Evolutionary conservation across 2,888 invertebrate genomes (phyloP).

Genomic region (Brachypterus glaber): DNA sequence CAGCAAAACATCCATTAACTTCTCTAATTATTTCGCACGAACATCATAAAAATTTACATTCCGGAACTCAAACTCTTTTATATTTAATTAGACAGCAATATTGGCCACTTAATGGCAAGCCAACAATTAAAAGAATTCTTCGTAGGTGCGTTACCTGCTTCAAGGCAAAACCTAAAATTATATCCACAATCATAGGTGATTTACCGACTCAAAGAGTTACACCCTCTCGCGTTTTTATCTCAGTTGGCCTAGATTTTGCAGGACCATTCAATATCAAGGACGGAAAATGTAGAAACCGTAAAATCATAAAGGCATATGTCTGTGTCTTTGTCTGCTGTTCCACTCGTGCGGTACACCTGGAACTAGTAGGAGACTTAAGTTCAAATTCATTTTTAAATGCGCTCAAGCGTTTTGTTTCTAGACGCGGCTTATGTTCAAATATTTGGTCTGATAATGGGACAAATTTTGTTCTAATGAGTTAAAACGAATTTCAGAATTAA

Average conservation of each 20-base stretch:
- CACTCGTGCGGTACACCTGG: conserved; percentile 15
- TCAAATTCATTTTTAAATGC: conserved; percentile 13
- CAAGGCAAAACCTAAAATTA: conserved; percentile 10
- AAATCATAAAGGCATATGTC: conserved; percentile 14
- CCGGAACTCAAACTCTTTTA: conserved; percentile 17
- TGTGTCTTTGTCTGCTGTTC: conserved; percentile 15
- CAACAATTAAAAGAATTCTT: conserved; percentile 13
- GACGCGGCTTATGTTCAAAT: conserved; percentile 10
- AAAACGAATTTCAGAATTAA: conserved; percentile 11
- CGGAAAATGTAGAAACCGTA: conserved; percentile 6
- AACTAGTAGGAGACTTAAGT: conserved; percentile 13
- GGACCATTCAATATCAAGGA: conserved; percentile 18
- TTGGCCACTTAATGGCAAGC: conserved; percentile 16
- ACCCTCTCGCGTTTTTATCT: conserved; percentile 14
- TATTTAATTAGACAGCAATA: conserved; percentile 15
- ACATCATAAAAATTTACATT: conserved; percentile 14
- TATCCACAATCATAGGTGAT: conserved; percentile 14
- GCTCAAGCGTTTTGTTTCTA: conserved; percentile 14
- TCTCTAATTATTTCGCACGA: conserved; percentile 7
- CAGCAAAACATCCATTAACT: conserved; percentile 14
- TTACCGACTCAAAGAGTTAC: conserved; percentile 14
- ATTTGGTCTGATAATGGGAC: conserved; percentile 17
- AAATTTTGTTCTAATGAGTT: conserved; percentile 13
- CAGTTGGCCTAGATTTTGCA: conserved; percentile 19
- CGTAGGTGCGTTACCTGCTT: conserved; percentile 16